Evolutionary conservation across 2,888 invertebrate species (phyloP).

Genomic region (Eudasyphora cyanicolor): DNA sequence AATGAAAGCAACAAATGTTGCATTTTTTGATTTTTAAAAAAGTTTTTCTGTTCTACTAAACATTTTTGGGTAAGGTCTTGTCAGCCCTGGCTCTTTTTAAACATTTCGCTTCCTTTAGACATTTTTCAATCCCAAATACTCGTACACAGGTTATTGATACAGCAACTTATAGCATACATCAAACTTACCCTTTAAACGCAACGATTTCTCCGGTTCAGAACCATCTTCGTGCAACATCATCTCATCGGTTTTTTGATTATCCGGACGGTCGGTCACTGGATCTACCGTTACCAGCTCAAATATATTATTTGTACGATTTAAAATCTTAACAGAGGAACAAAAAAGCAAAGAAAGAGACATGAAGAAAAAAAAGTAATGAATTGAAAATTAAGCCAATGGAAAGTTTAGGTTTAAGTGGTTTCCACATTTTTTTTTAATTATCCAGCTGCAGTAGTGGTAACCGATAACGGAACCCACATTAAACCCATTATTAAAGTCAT

Average conservation of each 20-base stretch:
- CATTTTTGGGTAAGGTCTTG: too few relatives aligned
- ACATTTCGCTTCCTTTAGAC: too few relatives aligned
- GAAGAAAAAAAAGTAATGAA: conserved; percentile 2
- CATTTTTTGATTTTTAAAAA: too few relatives aligned
- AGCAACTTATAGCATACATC: too few relatives aligned
- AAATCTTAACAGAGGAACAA: conserved; percentile 84
- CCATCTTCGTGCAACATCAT: conserved; percentile 82
- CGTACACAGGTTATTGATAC: neutral
- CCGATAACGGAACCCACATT: neutral
- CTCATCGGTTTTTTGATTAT: conserved; percentile 81
- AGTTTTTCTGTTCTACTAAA: too few relatives aligned
- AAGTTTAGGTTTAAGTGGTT: neutral
- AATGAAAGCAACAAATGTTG: too few relatives aligned
- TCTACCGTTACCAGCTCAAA: conserved; percentile 96
- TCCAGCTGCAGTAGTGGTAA: neutral
- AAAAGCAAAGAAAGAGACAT: neutral
- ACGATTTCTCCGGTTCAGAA: conserved; percentile 86
- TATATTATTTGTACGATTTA: conserved; percentile 97
- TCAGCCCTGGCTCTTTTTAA: too few relatives aligned
- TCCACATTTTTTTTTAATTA: conserved; percentile 6
- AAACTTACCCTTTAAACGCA: conserved; percentile 87
- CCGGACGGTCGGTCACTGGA: conserved; percentile 87
- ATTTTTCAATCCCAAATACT: too few relatives aligned
- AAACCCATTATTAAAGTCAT: neutral
- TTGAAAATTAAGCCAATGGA: conserved; percentile 7